Percentiles rank a stretch among this genome's conserved stretches.
Evolutionary conservation across 2,888 invertebrate species (phyloP).

Genomic region (Theodoxus fluviatilis): DNA sequence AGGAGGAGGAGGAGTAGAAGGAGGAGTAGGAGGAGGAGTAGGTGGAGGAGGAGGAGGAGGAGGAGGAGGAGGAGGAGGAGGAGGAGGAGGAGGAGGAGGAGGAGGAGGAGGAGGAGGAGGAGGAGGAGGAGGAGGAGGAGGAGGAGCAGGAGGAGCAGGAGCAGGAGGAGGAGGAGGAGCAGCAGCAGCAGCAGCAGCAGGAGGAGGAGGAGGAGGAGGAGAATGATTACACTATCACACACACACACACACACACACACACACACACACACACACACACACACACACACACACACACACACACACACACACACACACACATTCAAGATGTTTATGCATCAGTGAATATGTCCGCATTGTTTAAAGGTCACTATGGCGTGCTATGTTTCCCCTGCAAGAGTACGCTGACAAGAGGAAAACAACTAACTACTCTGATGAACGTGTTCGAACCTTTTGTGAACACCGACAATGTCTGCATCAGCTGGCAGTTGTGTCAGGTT

Average conservation of each 20-base stretch:
- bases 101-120: not conserved
- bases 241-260: conserved; percentile 12
- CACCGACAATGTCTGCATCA: too few relatives aligned
- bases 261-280: not conserved
- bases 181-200: not conserved
- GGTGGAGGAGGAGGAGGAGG: not conserved
- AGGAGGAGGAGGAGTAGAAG: not conserved
- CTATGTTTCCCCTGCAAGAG: too few relatives aligned
- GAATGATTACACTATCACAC: not conserved
- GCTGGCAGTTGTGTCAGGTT: too few relatives aligned
- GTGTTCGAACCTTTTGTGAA: too few relatives aligned
- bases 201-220: not conserved
- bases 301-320: too few relatives aligned
- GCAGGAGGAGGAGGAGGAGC: not conserved
- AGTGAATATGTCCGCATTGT: too few relatives aligned
- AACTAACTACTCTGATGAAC: too few relatives aligned
- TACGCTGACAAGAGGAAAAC: too few relatives aligned
- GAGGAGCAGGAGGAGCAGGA: not conserved
- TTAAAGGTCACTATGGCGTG: too few relatives aligned
- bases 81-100: not conserved
- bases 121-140: not conserved
- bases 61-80: not conserved
- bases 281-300: not conserved
- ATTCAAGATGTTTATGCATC: too few relatives aligned
- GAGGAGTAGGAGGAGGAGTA: not conserved